phyloP scores from a whole-genome alignment of 1,140 invertebrate species.

The Euglossa dilemma region DNA sequence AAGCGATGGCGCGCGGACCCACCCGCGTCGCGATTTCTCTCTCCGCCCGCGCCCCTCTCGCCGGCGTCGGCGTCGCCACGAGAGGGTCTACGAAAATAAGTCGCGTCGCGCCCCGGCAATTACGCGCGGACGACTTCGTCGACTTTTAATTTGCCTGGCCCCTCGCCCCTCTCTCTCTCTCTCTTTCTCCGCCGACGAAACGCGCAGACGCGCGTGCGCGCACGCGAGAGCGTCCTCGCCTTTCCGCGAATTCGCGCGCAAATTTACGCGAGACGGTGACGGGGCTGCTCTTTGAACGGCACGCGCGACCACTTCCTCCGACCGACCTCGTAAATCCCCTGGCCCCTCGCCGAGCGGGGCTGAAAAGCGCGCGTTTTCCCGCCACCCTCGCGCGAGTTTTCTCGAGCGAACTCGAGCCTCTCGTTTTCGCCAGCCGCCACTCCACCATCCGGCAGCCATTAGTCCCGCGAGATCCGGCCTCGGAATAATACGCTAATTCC shows the following conservation, averaged over 20 bases:
- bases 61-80: conserved; percentile 37
- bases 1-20: conserved; percentile 28
- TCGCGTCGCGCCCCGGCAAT: conserved; percentile 59
- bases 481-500: conserved; percentile 23
- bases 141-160: conserved; percentile 66
- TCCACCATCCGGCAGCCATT: conserved; percentile 27
- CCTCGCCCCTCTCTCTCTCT: background rate
- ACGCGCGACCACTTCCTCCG: conserved; percentile 48
- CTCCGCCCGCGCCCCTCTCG: background rate
- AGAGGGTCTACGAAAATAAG: conserved; percentile 65
- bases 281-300: conserved; percentile 45
- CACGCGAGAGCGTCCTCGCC: background rate
- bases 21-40: conserved; percentile 46
- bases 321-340: conserved; percentile 53
- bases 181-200: background rate
- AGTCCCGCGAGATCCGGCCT: conserved; percentile 16
- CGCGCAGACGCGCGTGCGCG: conserved; percentile 15
- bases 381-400: conserved; percentile 10
- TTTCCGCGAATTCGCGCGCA: conserved; percentile 62
- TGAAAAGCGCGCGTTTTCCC: conserved; percentile 46
- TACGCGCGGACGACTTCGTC: conserved; percentile 64
- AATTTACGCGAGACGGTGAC: conserved; percentile 63
- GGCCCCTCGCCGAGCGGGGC: background rate
- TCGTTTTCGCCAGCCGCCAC: conserved; percentile 11
- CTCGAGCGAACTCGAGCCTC: conserved; percentile 39